A percentile compares a stretch with the other conserved stretches of the same genome.
These are phyloP conservation scores for Hartigia nigra DNA, from an alignment of 2,888 invertebrate genomes.

Conservation along the genomic window DNA sequence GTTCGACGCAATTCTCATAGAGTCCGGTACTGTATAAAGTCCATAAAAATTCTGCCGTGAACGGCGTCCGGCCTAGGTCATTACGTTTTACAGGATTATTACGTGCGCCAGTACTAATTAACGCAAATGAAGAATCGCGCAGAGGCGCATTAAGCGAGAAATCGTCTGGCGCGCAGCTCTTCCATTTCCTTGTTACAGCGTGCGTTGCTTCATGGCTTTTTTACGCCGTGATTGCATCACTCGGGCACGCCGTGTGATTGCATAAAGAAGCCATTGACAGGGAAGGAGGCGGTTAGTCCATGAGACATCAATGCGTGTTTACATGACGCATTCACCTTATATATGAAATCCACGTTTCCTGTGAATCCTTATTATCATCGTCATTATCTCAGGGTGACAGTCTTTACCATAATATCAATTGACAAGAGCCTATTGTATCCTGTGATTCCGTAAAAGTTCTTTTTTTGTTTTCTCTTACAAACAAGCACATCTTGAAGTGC, in stretches of 20 bases:
- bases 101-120: background rate
- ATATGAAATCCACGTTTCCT: background rate
- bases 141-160: background rate
- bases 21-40: background rate
- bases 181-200: background rate
- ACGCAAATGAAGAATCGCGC: background rate
- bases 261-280: slow-evolving; percentile 9
- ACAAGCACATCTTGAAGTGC: background rate
- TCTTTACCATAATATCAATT: background rate
- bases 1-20: background rate
- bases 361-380: background rate
- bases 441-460: background rate
- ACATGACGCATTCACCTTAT: background rate
- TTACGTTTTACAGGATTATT: background rate
- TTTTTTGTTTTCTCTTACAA: background rate
- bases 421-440: background rate
- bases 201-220: slow-evolving; percentile 2
- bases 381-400: background rate
- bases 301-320: background rate
- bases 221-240: background rate
- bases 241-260: background rate
- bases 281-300: background rate
- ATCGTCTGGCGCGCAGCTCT: background rate
- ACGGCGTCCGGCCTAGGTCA: background rate
- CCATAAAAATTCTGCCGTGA: background rate